phyloP scores from a whole-genome alignment of 2,888 invertebrate species.

The Sicus ferrugineus region DNA sequence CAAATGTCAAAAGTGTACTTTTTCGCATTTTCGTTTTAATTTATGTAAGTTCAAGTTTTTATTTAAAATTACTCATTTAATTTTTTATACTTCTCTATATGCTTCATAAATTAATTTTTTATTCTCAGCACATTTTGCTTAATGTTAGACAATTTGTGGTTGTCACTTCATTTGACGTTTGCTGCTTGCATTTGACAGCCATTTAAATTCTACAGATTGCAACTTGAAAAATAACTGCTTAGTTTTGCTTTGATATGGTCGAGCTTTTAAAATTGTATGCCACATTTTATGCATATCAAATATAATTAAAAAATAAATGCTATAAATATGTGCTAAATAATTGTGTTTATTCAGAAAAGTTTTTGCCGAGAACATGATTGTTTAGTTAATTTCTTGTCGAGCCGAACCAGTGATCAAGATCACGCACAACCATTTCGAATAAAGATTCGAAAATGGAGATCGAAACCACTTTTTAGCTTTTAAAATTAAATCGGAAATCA shows the following conservation, averaged over 20 bases:
- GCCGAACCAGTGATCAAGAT: too few relatives aligned
- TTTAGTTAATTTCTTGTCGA: too few relatives aligned
- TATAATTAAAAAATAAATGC: too few relatives aligned
- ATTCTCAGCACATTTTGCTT: not conserved
- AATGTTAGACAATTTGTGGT: conserved; percentile 5
- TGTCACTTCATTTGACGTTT: conserved; percentile 13
- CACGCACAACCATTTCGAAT: too few relatives aligned
- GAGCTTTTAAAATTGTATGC: not conserved
- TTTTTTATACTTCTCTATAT: not conserved
- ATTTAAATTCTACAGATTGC: conserved; percentile 25
- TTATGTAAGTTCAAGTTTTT: not conserved
- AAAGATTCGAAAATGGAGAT: too few relatives aligned
- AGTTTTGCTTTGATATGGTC: not conserved
- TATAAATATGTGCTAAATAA: too few relatives aligned
- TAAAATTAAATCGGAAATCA: too few relatives aligned
- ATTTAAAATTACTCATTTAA: not conserved
- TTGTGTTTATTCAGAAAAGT: too few relatives aligned
- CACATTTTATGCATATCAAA: not conserved
- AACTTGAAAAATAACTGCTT: not conserved
- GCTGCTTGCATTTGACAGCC: conserved; percentile 18
- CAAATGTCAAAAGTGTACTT: conserved; percentile 22
- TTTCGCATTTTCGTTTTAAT: not conserved
- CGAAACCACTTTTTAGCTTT: too few relatives aligned
- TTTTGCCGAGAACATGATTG: too few relatives aligned
- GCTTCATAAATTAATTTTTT: not conserved